These are phyloP conservation scores for Pocillopora meandrina DNA, from an alignment of 92 coral and sea anemone genomes.

Conservation along the genomic window DNA sequence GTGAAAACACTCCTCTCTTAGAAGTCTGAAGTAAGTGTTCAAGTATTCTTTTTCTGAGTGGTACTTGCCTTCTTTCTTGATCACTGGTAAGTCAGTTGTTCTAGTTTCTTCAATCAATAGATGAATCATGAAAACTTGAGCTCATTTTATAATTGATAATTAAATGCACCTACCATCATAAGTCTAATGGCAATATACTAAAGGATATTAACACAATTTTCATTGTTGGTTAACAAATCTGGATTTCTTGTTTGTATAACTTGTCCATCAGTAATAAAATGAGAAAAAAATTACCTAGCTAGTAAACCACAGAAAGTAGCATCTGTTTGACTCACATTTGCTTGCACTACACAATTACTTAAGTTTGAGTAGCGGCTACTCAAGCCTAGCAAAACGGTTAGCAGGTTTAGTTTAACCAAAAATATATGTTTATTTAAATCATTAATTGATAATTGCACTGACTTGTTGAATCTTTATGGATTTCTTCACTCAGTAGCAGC, in stretches of 20 bases:
- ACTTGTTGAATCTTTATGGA: not conserved
- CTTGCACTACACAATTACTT: too few relatives aligned
- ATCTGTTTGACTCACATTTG: too few relatives aligned
- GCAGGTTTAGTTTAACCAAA: too few relatives aligned
- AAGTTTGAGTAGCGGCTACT: too few relatives aligned
- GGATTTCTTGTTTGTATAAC: too few relatives aligned
- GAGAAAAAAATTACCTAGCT: too few relatives aligned
- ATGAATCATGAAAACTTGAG: not conserved
- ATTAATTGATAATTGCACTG: not conserved
- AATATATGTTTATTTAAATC: not conserved
- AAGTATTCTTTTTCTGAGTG: constrained; percentile 66
- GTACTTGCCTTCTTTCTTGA: constrained; percentile 37
- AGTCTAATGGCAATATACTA: too few relatives aligned
- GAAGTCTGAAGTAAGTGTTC: constrained; percentile 61
- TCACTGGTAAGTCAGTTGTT: constrained; percentile 7
- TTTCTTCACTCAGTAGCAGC: constrained; percentile 53
- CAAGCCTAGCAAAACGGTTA: too few relatives aligned
- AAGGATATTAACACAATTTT: too few relatives aligned
- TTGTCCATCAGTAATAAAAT: too few relatives aligned
- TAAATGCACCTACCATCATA: not conserved
- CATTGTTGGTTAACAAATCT: too few relatives aligned
- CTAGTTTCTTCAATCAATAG: not conserved
- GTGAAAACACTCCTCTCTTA: constrained; percentile 83
- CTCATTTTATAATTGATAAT: not conserved
- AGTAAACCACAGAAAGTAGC: too few relatives aligned